Evolutionary conservation across 2,888 invertebrate species (phyloP).

Genomic region (Sialis lutaria): DNA sequence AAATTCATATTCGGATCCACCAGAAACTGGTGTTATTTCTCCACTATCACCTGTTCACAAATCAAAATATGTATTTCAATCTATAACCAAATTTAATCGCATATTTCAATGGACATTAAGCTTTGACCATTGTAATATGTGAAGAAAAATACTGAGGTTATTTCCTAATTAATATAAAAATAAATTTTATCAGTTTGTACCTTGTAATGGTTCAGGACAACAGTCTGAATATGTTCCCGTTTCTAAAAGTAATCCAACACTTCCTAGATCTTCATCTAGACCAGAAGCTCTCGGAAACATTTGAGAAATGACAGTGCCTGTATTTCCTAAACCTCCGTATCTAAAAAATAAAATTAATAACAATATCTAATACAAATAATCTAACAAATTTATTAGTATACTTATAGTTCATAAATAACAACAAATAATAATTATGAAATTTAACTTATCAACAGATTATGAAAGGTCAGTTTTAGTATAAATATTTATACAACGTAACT

Average conservation of each 20-base stretch:
- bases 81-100: not conserved
- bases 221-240: constrained; percentile 10
- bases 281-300: constrained; percentile 35
- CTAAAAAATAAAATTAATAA: constrained; percentile 6
- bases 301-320: constrained; percentile 13
- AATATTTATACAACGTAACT: too few relatives aligned
- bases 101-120: too few relatives aligned
- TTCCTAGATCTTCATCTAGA: constrained; percentile 34
- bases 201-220: constrained; percentile 1
- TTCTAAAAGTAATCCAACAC: constrained; percentile 29
- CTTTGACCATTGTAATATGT: too few relatives aligned
- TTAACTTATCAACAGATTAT: constrained; percentile 9
- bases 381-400: constrained; percentile 6
- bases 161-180: too few relatives aligned
- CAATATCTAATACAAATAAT: constrained; percentile 8
- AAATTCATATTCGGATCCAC: constrained; percentile 41
- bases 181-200: too few relatives aligned
- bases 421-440: constrained; percentile 8
- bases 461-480: too few relatives aligned
- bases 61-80: not conserved
- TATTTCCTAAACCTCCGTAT: constrained; percentile 8
- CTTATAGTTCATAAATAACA: constrained; percentile 6
- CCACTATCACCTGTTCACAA: constrained; percentile 27
- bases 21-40: constrained; percentile 50
- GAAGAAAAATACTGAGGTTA: too few relatives aligned